These are phyloP conservation scores for Mungos mungo DNA, from an alignment of 2,113 vertebrate genomes.

Conservation along the genomic window DNA sequence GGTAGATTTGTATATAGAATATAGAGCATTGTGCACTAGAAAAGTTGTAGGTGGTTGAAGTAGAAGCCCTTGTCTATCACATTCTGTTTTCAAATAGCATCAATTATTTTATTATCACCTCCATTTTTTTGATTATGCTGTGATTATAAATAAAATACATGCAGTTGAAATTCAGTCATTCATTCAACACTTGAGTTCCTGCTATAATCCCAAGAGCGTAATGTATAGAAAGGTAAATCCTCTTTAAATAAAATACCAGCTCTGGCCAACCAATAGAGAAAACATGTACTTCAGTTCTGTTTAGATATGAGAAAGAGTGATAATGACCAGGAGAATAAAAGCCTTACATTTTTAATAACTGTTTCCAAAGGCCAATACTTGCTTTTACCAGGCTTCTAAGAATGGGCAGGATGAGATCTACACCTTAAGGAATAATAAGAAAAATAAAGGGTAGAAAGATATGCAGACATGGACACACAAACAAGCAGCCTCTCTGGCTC, in stretches of 20 bases:
- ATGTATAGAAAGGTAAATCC: fast-evolving
- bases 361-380: not conserved
- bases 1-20: not conserved
- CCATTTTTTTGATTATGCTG: not conserved
- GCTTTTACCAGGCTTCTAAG: not conserved
- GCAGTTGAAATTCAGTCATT: not conserved
- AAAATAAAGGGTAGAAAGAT: not conserved
- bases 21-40: not conserved
- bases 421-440: not conserved
- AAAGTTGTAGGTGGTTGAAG: not conserved
- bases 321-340: not conserved
- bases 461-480: fast-evolving
- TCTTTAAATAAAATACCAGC: not conserved
- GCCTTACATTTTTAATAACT: not conserved
- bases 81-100: not conserved
- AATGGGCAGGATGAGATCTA: not conserved
- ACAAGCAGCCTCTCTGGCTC: not conserved
- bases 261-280: not conserved
- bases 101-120: not conserved
- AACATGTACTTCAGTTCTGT: not conserved
- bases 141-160: not conserved
- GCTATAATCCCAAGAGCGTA: not conserved
- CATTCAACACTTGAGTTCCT: not conserved
- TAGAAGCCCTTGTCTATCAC: not conserved
- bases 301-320: not conserved